These are phyloP conservation scores for Catalaphyllia jardinei DNA, from an alignment of 64 coral and sea anemone genomes.

Conservation along the genomic window DNA sequence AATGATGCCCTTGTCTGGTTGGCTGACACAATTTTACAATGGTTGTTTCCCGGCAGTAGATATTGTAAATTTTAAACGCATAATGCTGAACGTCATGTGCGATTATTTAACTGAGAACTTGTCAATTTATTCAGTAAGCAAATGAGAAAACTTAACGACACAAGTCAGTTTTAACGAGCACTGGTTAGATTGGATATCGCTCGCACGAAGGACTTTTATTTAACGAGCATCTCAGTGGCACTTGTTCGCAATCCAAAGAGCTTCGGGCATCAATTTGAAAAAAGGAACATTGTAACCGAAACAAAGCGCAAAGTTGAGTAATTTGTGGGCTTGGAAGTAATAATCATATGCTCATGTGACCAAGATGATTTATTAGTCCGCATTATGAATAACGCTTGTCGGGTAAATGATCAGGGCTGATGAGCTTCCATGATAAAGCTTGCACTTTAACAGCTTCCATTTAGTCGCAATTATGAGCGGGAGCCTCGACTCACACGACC, in stretches of 20 bases:
- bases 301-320: neutral
- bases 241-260: neutral
- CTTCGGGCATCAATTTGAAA: neutral
- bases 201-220: neutral
- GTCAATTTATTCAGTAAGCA: neutral
- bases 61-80: neutral
- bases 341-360: neutral
- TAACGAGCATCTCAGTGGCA: too few relatives aligned
- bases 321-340: neutral
- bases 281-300: neutral
- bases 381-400: neutral
- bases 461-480: neutral
- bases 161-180: neutral
- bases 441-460: neutral
- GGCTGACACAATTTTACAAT: neutral
- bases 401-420: neutral
- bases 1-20: neutral
- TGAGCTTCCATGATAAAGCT: neutral
- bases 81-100: neutral
- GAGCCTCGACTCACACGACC: neutral
- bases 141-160: neutral
- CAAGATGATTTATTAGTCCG: neutral
- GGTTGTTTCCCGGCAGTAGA: neutral
- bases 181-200: neutral
- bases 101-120: neutral